Evolutionary conservation across 2,797 vertebrate genomes (phyloP), one percentile per base, ranked within the genome.

Genomic region (Nannoperca australis): DNA sequence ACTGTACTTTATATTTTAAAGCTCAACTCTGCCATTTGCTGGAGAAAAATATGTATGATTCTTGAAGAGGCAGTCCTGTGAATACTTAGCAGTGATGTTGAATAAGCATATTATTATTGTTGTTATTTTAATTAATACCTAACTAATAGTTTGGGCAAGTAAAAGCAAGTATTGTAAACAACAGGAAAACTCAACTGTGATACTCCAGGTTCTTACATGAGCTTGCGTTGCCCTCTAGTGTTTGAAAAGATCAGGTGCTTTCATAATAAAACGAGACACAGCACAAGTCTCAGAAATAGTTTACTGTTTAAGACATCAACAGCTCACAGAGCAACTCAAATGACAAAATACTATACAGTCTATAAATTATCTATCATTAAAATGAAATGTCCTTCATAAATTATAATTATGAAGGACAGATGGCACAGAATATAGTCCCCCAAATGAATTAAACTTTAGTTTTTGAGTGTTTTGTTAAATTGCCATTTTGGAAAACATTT

Each of bases 151-250:
- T 30, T 70, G 7, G 5, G 2, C 24, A 1, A 3, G 30, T 51
- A 40, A 58, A 34, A 55, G 51, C 5, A 15, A 20, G 7, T 18
- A 22, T 27, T 38, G 1, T 30, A 47, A 30, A 32, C 45, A 7
- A 50, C 9, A 18, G 42, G 0, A 18, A 17, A 73, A n/a, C 38
- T 10, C 59, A 64, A 24, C 30, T 61, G 58, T 53, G 40, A 30
- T 5, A 3, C 8, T 45, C 2, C 27, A 53, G n/a, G 6, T 17
- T 79, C 1, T 70, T 38, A 30, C 10, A 15, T 62, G n/a, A 64
- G 36, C 51, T 34, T 32, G 53, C 50, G 20, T n/a, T 55, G 74
- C 91, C 90, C 81, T 77, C 92, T 91, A 77, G 87, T 89, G 93
- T 68, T 58, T 15, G 15, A 59, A 68, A 55, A 10, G 45, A 5